Evolutionary conservation across 1,140 invertebrate genomes (phyloP).

Genomic region (Drosophila insularis): DNA sequence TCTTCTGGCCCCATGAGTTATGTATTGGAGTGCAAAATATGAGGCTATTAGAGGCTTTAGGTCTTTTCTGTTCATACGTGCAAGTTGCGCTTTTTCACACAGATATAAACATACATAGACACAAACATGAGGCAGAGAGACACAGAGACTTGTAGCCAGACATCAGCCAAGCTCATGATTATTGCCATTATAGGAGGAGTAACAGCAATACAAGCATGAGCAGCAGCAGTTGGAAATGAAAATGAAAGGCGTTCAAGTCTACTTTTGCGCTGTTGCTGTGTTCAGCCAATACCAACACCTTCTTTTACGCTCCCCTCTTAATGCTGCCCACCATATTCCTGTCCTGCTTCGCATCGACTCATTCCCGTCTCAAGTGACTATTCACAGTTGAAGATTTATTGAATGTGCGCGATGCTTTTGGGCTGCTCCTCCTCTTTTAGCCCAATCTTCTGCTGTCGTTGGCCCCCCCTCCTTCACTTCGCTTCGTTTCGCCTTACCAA

Average conservation of each 20-base stretch:
- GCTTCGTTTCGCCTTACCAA: background rate
- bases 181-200: constrained; percentile 58
- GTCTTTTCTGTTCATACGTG: constrained; percentile 47
- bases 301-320: background rate
- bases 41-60: constrained; percentile 68
- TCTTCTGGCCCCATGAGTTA: constrained; percentile 42
- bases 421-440: constrained; percentile 24
- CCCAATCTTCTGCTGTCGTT: constrained; percentile 23
- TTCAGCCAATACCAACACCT: constrained; percentile 1
- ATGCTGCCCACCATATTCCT: constrained; percentile 14
- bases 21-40: constrained; percentile 60
- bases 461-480: background rate
- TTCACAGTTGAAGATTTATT: constrained; percentile 75
- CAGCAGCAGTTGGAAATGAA: constrained; percentile 47
- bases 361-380: constrained; percentile 71
- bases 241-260: constrained; percentile 62
- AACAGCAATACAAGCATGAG: constrained; percentile 9
- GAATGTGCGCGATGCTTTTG: constrained; percentile 66
- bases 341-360: constrained; percentile 19
- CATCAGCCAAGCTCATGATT: constrained; percentile 58
- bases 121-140: constrained; percentile 6
- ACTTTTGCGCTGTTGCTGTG: constrained; percentile 19
- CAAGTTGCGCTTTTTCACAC: constrained; percentile 76
- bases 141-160: constrained; percentile 11
- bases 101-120: constrained; percentile 27